phyloP scores from a whole-genome alignment of 2,888 invertebrate species.

The Hyposoter dolosus region DNA sequence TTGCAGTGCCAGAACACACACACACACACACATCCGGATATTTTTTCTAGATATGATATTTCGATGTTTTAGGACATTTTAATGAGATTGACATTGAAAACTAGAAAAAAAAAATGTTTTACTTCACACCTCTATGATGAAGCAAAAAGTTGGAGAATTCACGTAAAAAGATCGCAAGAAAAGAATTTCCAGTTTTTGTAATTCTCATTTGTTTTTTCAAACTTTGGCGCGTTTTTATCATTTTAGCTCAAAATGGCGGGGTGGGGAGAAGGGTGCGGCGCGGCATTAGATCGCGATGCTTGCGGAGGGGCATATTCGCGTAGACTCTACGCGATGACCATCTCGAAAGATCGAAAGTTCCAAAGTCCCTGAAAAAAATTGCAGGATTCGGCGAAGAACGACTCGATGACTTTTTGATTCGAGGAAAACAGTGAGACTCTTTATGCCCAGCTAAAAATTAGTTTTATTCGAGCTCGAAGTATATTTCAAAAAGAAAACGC shows the following conservation, averaged over 20 bases:
- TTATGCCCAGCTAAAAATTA: background rate
- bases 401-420: background rate
- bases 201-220: background rate
- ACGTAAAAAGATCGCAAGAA: no score
- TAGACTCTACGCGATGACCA: background rate
- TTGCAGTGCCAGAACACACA: no score
- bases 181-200: no score
- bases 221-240: background rate
- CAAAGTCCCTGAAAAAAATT: background rate
- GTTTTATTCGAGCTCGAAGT: background rate
- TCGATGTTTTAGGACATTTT: no score
- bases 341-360: background rate
- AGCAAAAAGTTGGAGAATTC: no score
- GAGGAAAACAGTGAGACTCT: background rate
- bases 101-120: no score
- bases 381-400: background rate
- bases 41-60: no score
- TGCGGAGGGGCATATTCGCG: background rate
- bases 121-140: no score
- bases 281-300: background rate
- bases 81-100: no score
- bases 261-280: slow-evolving; percentile 11
- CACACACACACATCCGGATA: no score
- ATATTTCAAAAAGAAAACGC: background rate
- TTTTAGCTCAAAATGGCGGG: background rate